Evolutionary conservation across 2,888 invertebrate genomes (phyloP).

Genomic region (Entomobrya multifasciata): DNA sequence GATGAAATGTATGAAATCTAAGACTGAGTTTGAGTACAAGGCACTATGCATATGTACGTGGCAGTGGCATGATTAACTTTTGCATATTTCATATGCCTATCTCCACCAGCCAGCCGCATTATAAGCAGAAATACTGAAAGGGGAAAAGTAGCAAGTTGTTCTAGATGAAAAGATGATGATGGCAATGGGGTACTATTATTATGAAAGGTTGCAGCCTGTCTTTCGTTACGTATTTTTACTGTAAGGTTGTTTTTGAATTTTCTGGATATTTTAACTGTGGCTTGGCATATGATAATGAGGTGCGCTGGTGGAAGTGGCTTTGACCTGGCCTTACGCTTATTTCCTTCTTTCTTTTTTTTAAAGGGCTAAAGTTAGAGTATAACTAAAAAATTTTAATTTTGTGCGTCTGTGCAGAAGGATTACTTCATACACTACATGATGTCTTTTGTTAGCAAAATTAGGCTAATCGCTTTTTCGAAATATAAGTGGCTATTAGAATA

Average conservation of each 20-base stretch:
- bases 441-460: too few relatives aligned
- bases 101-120: not conserved
- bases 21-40: too few relatives aligned
- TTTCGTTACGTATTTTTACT: not conserved
- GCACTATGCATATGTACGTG: not conserved
- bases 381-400: too few relatives aligned
- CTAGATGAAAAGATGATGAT: not conserved
- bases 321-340: constrained; percentile 16
- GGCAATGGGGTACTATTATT: not conserved
- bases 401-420: too few relatives aligned
- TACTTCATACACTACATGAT: too few relatives aligned
- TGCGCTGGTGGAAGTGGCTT: constrained; percentile 2
- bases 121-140: too few relatives aligned
- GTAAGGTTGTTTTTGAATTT: constrained; percentile 18
- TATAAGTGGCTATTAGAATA: too few relatives aligned
- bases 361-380: too few relatives aligned
- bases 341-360: too few relatives aligned
- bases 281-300: not conserved
- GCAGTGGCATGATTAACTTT: constrained; percentile 4
- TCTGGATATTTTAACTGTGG: constrained; percentile 4
- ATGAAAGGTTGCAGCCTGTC: constrained; percentile 20
- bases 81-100: constrained; percentile 39
- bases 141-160: not conserved
- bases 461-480: too few relatives aligned
- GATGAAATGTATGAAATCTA: constrained; percentile 9